Base-by-base conservation (phyloP, 2,113 vertebrate genomes). In the Thryonomys swinderianus region DNA sequence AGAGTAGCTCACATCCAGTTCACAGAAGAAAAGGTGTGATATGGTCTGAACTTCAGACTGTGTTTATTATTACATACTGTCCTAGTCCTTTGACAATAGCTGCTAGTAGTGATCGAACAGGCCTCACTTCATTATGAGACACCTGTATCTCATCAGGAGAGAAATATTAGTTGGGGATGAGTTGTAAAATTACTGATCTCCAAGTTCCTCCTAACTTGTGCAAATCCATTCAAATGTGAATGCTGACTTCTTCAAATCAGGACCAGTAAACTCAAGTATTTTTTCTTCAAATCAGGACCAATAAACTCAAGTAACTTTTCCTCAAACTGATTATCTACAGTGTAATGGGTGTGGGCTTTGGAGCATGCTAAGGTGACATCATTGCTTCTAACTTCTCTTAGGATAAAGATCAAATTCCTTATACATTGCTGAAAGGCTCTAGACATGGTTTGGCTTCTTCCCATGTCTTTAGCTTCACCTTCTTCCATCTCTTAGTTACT, bases 301-400 rank as follows among this genome's bases (percentile, higher is more conserved):
- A n/a, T n/a, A n/a, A n/a, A n/a, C n/a, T n/a, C n/a, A n/a, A n/a
- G n/a, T n/a, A n/a, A n/a, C n/a, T 5, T 32, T 1, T 32, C 6
- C 42, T 76, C n/a, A 17, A 82, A 13, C 3, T 57, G 82, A 2
- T 64, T 91, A 51, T 84, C 78, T 32, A 96, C 27, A 87, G 37
- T n/a, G n/a, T n/a, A n/a, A n/a, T n/a, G n/a, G 79, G 87, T 91
- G 5, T 80, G 30, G 91, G 51, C 34, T 90, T 95, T 93, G 64
- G 55, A 84, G 42, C 40, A 66, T 53, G 27, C 57, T 87, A 73
- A 53, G 27, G 7, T 18, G 6, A 82, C 83, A 1, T 16, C 37
- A 51, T 57, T 90, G 66, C 18, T 90, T 93, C 11, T 74, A 85
- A 45, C 61, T 53, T 12, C 64, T 67, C 20, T 76, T 92, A 55